Evolutionary conservation across 2,888 invertebrate species (phyloP).

Genomic region (Agriotes lineatus): DNA sequence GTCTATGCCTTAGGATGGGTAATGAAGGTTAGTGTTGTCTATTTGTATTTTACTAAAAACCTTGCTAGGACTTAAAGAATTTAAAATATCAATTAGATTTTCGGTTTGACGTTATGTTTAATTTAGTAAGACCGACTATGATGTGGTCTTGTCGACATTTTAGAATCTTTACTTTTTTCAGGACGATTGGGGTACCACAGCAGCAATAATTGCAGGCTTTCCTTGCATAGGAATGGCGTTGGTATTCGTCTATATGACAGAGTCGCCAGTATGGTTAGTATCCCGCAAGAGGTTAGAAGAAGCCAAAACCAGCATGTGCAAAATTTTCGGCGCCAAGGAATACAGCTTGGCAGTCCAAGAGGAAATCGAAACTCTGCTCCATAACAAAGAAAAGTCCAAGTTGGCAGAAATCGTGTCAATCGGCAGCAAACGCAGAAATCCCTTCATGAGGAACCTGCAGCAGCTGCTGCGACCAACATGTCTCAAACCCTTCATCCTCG

Average conservation of each 20-base stretch:
- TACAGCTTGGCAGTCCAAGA: constrained; percentile 52
- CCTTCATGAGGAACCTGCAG: constrained; percentile 53
- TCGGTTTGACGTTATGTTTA: too few relatives aligned
- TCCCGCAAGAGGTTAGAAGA: constrained; percentile 66
- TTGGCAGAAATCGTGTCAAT: background rate
- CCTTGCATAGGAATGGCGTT: constrained; percentile 65
- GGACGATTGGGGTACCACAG: constrained; percentile 67
- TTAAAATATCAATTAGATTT: too few relatives aligned
- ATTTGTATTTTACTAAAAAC: background rate
- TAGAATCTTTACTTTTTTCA: constrained; percentile 51
- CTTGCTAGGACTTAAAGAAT: too few relatives aligned
- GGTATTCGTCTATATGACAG: constrained; percentile 66
- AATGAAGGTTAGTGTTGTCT: constrained; percentile 61
- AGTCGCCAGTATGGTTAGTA: constrained; percentile 70
- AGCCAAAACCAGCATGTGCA: constrained; percentile 64
- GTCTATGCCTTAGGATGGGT: constrained; percentile 69
- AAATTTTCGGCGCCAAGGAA: constrained; percentile 62
- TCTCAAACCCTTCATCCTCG: constrained; percentile 67
- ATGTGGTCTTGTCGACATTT: too few relatives aligned
- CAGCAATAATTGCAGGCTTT: constrained; percentile 64
- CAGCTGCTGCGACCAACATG: constrained; percentile 63
- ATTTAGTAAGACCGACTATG: too few relatives aligned
- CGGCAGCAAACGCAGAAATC: background rate
- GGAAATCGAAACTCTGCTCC: constrained; percentile 57
- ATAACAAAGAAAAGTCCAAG: constrained; percentile 49